These are phyloP conservation scores for Neodiprion lecontei DNA, from an alignment of 1,140 invertebrate genomes.

Conservation along the genomic window DNA sequence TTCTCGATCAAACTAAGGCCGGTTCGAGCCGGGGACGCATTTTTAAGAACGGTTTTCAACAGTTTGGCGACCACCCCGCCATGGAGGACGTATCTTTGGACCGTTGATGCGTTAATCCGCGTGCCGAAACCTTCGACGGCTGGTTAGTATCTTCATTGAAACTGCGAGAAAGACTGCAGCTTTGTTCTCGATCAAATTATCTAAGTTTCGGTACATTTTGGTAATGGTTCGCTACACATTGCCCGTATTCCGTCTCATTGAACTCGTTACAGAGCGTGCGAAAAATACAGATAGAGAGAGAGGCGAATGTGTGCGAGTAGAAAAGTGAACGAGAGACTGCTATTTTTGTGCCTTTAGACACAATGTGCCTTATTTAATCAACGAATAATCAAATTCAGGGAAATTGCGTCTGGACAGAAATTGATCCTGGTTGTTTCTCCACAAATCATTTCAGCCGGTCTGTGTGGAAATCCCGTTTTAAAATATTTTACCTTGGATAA, in stretches of 20 bases:
- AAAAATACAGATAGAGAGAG: background rate
- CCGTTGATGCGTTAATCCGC: slow-evolving; percentile 33
- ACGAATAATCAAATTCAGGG: background rate
- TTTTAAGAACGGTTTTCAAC: slow-evolving; percentile 52
- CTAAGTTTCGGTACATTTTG: background rate
- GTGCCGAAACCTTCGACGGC: no score
- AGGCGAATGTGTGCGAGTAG: background rate
- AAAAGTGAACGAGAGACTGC: background rate
- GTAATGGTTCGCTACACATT: background rate
- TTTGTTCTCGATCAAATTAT: background rate
- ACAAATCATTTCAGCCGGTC: no score
- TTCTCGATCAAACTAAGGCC: slow-evolving; percentile 46
- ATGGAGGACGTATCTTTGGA: slow-evolving; percentile 47
- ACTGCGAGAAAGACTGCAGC: background rate
- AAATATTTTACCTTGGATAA: no score
- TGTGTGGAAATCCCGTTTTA: no score
- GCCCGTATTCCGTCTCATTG: background rate
- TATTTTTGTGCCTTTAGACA: background rate
- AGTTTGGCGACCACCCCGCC: slow-evolving; percentile 39
- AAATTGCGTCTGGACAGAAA: no score
- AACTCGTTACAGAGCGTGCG: background rate
- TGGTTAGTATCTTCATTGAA: background rate
- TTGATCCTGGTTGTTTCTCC: no score
- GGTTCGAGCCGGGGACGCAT: slow-evolving; percentile 44
- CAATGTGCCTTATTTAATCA: slow-evolving; percentile 2